Evolutionary conservation across 2,888 invertebrate genomes (phyloP), one percentile per base, ranked within the genome.

Genomic region (Cordylochernes scorpioides): DNA sequence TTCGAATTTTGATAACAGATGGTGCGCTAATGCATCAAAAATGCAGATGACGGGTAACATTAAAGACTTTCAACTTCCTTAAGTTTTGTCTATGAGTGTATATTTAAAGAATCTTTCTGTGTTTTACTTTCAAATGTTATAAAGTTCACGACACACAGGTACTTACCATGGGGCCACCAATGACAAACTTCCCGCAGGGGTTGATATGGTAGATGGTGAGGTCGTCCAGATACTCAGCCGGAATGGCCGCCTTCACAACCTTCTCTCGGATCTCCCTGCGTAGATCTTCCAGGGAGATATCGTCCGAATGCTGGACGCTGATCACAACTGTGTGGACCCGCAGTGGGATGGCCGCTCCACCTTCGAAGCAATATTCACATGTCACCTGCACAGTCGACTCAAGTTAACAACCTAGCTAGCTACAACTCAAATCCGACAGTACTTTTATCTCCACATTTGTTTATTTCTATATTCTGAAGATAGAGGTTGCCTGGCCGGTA

Each of bases 251-350:
- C 27, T 50, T 47, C 30, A 61, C 46, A 22, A 62, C 59, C 38
- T 58, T 50, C 32, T 59, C 54, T 45, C 51, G 49, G 7, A 59
- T 40, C 24, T 54, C 53, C 30, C 45, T 44, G 10, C 52, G 43
- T 19, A 59, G 39, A 26, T 48, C 32, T 22, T 53, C 53, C 27
- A 56, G 39, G 3, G 49, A 45, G 28, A 62, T 47, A n/a, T 49
- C 49, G 17, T 55, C 54, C 19, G 52, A 51, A 41, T 63, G 62
- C 44, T 63, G 62, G 3, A 53, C 47, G 6, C 60, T 60, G 31
- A 62, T 49, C 30, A 63, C 62, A 13, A 62, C 52, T 3, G 61
- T 61, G 45, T 63, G 61, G 4, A 63, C 58, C 27, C 60, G 49
- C 6, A 48, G 32, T 6, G 62, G 61, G 8, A 61, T 44, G 29